Conservation (phyloP, 2,888 invertebrate genomes). For the Chloromyia formosa region DNA sequence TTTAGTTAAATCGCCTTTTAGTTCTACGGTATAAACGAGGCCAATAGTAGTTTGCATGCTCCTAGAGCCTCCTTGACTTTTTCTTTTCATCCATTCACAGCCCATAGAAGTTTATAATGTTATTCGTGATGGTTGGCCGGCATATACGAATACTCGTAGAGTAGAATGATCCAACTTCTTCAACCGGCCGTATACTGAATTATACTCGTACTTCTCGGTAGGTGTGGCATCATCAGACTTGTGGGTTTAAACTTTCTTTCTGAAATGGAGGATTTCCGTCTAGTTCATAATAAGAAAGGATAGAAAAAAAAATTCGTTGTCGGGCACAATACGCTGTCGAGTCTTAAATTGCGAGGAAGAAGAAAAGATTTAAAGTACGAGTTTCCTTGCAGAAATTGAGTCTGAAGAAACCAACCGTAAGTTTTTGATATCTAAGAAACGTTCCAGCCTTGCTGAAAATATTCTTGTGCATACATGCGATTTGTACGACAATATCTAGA, state of each 20-base stretch:
- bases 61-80: neutral
- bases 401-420: too few relatives aligned
- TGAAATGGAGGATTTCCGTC: conserved; percentile 36
- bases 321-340: conserved; percentile 16
- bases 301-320: neutral
- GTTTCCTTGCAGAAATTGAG: too few relatives aligned
- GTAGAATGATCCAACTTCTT: too few relatives aligned
- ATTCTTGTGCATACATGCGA: too few relatives aligned
- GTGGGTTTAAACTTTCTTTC: conserved; percentile 16
- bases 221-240: conserved; percentile 15
- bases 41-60: too few relatives aligned
- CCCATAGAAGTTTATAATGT: conserved; percentile 10
- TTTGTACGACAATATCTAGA: too few relatives aligned
- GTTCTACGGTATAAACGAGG: too few relatives aligned
- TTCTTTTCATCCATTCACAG: neutral
- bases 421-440: too few relatives aligned
- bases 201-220: neutral
- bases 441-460: too few relatives aligned
- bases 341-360: conserved; percentile 15
- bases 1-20: too few relatives aligned
- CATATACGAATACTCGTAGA: too few relatives aligned
- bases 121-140: neutral
- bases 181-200: too few relatives aligned
- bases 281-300: neutral
- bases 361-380: neutral